phyloP scores from a whole-genome alignment of 2,113 vertebrate species.

The Narcine bancroftii region DNA sequence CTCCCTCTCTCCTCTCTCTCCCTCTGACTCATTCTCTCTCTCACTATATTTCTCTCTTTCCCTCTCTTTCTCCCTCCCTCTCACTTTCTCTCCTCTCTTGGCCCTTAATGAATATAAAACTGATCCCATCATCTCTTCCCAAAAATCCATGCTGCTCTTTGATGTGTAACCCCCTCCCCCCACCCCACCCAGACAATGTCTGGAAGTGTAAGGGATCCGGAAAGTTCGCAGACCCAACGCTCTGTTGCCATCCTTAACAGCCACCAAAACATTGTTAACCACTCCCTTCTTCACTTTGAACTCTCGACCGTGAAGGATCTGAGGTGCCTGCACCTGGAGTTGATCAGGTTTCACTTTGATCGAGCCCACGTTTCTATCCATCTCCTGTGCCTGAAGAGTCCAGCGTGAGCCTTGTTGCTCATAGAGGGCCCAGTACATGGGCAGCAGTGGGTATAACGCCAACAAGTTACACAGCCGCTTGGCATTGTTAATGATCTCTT shows the following conservation, averaged over 20 bases:
- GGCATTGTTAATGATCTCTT: not conserved
- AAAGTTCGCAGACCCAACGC: not conserved
- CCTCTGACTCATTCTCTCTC: no score
- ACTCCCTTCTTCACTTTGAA: not conserved
- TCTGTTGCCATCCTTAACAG: not conserved
- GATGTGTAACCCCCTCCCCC: not conserved
- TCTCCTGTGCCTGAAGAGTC: constrained; percentile 25
- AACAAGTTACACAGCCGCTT: not conserved
- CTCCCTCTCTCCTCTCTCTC: no score
- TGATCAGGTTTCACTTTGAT: constrained; percentile 12
- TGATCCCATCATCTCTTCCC: not conserved
- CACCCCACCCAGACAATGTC: not conserved
- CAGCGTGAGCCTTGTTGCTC: constrained; percentile 31
- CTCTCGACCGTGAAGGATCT: not conserved
- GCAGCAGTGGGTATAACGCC: constrained; percentile 8
- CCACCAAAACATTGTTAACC: not conserved
- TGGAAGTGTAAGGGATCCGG: not conserved
- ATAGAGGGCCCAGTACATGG: constrained; percentile 24
- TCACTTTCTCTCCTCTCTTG: no score
- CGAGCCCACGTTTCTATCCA: not conserved
- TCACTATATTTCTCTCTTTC: no score
- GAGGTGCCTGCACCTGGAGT: not conserved
- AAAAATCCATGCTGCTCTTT: not conserved
- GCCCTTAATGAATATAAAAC: no score
- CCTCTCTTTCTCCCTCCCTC: no score